Evolutionary conservation across 2,797 vertebrate genomes (phyloP).

Genomic region (Mycteria americana): DNA sequence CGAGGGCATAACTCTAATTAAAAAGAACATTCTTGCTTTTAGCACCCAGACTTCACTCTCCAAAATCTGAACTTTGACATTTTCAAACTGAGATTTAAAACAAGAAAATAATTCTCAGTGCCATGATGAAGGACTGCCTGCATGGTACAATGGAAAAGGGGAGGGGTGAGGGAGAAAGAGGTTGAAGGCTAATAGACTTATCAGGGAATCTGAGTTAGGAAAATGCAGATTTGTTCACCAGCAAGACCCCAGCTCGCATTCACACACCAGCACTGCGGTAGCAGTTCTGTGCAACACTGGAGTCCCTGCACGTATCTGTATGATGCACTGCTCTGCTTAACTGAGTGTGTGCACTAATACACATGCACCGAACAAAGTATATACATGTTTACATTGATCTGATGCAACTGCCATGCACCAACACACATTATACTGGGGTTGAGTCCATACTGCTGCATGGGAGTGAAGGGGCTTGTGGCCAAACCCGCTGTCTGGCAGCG

Average conservation of each 20-base stretch:
- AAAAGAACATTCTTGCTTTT: slow-evolving; percentile 65
- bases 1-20: slow-evolving; percentile 63
- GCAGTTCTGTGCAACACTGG: accelerated
- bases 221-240: not conserved
- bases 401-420: not conserved
- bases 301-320: not conserved
- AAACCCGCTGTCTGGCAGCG: not conserved
- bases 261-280: not conserved
- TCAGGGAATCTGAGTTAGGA: not conserved
- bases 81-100: slow-evolving; percentile 67
- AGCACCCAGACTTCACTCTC: slow-evolving; percentile 39
- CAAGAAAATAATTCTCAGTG: slow-evolving; percentile 51
- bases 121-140: not conserved
- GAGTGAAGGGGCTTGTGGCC: not conserved
- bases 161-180: not conserved
- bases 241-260: not conserved
- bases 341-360: accelerated
- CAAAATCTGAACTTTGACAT: slow-evolving; percentile 65
- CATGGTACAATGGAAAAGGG: not conserved
- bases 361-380: accelerated
- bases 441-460: not conserved
- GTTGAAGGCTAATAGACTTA: slow-evolving; percentile 18
- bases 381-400: too few relatives aligned
- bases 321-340: not conserved
- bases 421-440: accelerated